Percentiles rank a stretch among this genome's conserved stretches.
phyloP scores from a whole-genome alignment of 2,797 vertebrate species.

The Choloepus didactylus region DNA sequence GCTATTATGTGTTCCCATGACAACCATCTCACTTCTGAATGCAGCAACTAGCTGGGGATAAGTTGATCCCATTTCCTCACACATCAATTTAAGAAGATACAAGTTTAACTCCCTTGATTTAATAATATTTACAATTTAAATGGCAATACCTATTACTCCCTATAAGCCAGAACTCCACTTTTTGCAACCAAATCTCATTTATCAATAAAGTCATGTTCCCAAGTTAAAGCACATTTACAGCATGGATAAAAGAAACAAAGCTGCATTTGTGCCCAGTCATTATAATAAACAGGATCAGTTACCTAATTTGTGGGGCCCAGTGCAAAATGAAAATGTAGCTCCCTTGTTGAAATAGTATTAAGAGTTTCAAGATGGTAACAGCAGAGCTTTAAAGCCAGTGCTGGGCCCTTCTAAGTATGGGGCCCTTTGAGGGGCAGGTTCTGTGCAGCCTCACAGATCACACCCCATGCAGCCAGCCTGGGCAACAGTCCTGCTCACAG shows the following conservation, averaged over 20 bases:
- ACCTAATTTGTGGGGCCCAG: background rate
- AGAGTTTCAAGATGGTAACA: background rate
- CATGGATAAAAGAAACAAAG: background rate
- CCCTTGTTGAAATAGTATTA: background rate
- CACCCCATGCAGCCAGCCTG: background rate
- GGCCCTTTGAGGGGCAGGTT: background rate
- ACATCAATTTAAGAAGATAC: constrained; percentile 48
- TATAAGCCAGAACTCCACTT: background rate
- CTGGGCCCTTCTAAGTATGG: no score
- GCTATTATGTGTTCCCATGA: constrained; percentile 72
- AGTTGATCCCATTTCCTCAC: constrained; percentile 44
- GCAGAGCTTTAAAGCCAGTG: background rate
- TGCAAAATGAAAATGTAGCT: background rate
- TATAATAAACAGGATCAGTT: background rate
- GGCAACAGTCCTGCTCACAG: background rate
- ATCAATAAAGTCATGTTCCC: constrained; percentile 37
- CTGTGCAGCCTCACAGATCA: background rate
- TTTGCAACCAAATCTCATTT: constrained; percentile 40
- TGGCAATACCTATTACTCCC: constrained; percentile 5
- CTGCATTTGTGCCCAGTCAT: background rate
- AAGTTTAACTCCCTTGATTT: constrained; percentile 62
- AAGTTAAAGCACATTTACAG: constrained; percentile 18
- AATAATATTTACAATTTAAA: constrained; percentile 73
- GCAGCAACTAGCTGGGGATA: constrained; percentile 33
- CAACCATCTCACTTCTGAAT: constrained; percentile 70